Percentiles rank a stretch among this genome's conserved stretches.
These are phyloP conservation scores for Corythucha ciliata DNA, from an alignment of 2,888 invertebrate genomes.

Conservation along the genomic window DNA sequence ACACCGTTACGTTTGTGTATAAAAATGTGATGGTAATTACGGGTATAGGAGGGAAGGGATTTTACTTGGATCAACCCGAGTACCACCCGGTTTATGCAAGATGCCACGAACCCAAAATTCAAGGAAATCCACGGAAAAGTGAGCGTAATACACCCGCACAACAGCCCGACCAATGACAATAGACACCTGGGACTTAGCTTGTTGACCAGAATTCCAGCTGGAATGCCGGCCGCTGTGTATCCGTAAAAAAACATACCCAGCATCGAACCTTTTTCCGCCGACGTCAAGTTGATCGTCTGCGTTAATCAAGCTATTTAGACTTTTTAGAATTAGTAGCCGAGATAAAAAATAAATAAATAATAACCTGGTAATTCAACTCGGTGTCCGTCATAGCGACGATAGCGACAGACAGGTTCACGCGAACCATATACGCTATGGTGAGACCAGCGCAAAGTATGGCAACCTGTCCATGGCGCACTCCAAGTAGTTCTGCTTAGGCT, in stretches of 20 bases:
- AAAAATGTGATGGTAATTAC: constrained; percentile 1
- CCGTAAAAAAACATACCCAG: constrained; percentile 52
- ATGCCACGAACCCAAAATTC: constrained; percentile 51
- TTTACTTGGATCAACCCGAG: constrained; percentile 56
- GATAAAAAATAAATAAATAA: too few relatives aligned
- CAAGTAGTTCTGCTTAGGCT: too few relatives aligned
- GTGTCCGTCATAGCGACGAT: too few relatives aligned
- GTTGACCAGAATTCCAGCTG: constrained; percentile 61
- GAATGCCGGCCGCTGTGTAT: constrained; percentile 50
- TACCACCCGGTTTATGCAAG: constrained; percentile 55
- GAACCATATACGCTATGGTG: too few relatives aligned
- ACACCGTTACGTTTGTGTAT: too few relatives aligned
- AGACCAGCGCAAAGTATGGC: too few relatives aligned
- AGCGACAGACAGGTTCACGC: too few relatives aligned
- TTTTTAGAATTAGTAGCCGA: too few relatives aligned
- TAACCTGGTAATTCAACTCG: too few relatives aligned
- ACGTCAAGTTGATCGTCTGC: constrained; percentile 43
- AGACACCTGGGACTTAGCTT: constrained; percentile 64
- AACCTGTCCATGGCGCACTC: too few relatives aligned
- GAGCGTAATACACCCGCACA: constrained; percentile 58
- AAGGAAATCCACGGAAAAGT: constrained; percentile 42
- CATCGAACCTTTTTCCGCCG: constrained; percentile 43
- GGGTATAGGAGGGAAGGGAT: too few relatives aligned
- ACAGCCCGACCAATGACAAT: constrained; percentile 50
- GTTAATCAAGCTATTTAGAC: too few relatives aligned